Conservation (phyloP, 2,888 invertebrate species). For the Tachina fera region DNA sequence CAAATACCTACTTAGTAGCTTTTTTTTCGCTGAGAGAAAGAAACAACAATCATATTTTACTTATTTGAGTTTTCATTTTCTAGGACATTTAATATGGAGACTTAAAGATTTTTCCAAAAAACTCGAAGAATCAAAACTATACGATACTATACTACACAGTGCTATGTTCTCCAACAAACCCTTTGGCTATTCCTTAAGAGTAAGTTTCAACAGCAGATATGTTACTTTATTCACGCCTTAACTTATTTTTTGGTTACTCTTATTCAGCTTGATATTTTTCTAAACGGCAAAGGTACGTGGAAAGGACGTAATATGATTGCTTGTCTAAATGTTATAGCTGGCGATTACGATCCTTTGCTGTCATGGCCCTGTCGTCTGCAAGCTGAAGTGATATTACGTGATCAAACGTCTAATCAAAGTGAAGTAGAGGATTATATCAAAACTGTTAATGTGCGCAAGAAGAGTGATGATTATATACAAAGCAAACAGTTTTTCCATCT, state of each 20-base stretch:
- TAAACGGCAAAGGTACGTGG: conserved; percentile 91
- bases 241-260: conserved; percentile 6
- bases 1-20: background rate
- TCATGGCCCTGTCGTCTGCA: conserved; percentile 89
- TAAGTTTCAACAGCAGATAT: conserved; percentile 78
- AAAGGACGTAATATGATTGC: conserved; percentile 89
- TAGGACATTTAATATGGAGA: conserved; percentile 88
- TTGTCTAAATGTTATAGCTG: conserved; percentile 87
- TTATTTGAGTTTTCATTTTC: conserved; percentile 11
- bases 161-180: conserved; percentile 88
- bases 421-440: conserved; percentile 86
- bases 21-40: background rate
- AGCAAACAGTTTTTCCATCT: conserved; percentile 82
- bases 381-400: conserved; percentile 87
- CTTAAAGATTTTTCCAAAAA: conserved; percentile 87
- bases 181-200: conserved; percentile 90
- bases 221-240: background rate
- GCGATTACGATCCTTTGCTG: conserved; percentile 88
- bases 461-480: conserved; percentile 82
- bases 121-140: conserved; percentile 87
- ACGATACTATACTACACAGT: conserved; percentile 86
- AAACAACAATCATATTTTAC: background rate
- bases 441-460: conserved; percentile 85
- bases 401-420: conserved; percentile 84
- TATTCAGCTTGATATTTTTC: conserved; percentile 86